Evolutionary conservation across 2,888 invertebrate species (phyloP).

Genomic region (Scaptomyza reducta): DNA sequence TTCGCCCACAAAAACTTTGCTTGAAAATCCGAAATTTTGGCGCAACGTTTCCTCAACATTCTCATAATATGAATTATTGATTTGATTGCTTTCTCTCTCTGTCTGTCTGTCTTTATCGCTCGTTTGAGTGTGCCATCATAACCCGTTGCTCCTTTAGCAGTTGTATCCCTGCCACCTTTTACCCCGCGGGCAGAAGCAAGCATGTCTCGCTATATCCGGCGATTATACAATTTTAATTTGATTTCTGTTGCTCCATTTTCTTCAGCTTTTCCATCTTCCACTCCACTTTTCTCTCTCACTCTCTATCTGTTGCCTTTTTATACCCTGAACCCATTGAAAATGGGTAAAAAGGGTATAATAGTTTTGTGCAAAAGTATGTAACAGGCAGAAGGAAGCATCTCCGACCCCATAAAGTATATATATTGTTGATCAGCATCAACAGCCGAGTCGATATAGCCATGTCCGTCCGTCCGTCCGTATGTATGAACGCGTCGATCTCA

Average conservation of each 20-base stretch:
- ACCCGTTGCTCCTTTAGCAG: not conserved
- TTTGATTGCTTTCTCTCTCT: slow-evolving; percentile 52
- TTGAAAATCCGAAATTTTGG: slow-evolving; percentile 35
- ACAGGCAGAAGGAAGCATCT: too few species aligned
- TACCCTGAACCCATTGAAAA: too few species aligned
- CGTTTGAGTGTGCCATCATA: slow-evolving; percentile 17
- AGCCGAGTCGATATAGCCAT: too few species aligned
- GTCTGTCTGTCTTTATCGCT: not conserved
- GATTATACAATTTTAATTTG: slow-evolving; percentile 79
- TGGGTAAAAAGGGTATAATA: too few species aligned
- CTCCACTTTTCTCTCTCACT: not conserved
- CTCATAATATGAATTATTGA: slow-evolving; percentile 75
- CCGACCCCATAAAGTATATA: too few species aligned
- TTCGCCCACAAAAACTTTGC: slow-evolving; percentile 1
- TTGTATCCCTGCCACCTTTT: not conserved
- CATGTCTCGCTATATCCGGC: slow-evolving; percentile 36
- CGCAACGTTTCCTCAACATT: slow-evolving; percentile 56
- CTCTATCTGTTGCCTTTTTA: not conserved
- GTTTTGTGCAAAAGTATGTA: too few species aligned
- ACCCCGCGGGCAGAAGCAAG: not conserved
- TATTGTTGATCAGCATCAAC: too few species aligned
- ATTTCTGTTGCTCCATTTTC: slow-evolving; percentile 59
- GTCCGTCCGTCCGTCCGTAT: too few species aligned
- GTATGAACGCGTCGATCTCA: too few species aligned
- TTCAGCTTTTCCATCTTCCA: slow-evolving; percentile 2